Evolutionary conservation across 2,113 vertebrate genomes (phyloP).

Genomic region (Phaethornis superciliosus): DNA sequence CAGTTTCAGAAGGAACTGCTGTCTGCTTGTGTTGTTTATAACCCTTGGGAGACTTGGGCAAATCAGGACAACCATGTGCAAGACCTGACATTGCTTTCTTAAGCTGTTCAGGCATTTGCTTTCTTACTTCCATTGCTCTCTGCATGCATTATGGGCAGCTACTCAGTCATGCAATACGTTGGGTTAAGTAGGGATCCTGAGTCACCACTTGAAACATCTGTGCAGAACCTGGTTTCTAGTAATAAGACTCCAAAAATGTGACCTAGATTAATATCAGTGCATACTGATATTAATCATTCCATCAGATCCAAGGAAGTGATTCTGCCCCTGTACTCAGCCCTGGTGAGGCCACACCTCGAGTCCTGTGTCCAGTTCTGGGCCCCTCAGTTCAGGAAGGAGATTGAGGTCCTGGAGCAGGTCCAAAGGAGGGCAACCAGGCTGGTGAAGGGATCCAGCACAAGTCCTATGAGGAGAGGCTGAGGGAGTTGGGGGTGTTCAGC

Average conservation of each 20-base stretch:
- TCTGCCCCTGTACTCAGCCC: too few relatives aligned
- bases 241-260: neutral
- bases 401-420: too few relatives aligned
- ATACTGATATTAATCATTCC: too few relatives aligned
- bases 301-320: too few relatives aligned
- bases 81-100: conserved; percentile 4
- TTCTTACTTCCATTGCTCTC: neutral
- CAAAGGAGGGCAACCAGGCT: too few relatives aligned
- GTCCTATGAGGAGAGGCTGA: too few relatives aligned
- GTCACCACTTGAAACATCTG: neutral
- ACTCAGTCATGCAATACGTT: neutral
- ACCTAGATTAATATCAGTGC: neutral
- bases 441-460: too few relatives aligned
- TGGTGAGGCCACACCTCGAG: too few relatives aligned
- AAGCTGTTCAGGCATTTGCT: neutral
- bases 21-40: neutral
- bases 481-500: too few relatives aligned
- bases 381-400: too few relatives aligned
- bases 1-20: conserved; percentile 10
- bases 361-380: too few relatives aligned
- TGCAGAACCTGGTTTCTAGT: neutral
- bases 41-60: conserved; percentile 5
- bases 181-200: neutral
- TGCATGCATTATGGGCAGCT: neutral
- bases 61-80: neutral